phyloP scores from a whole-genome alignment of 2,113 vertebrate genomes.

The Pteruthius melanotis region DNA sequence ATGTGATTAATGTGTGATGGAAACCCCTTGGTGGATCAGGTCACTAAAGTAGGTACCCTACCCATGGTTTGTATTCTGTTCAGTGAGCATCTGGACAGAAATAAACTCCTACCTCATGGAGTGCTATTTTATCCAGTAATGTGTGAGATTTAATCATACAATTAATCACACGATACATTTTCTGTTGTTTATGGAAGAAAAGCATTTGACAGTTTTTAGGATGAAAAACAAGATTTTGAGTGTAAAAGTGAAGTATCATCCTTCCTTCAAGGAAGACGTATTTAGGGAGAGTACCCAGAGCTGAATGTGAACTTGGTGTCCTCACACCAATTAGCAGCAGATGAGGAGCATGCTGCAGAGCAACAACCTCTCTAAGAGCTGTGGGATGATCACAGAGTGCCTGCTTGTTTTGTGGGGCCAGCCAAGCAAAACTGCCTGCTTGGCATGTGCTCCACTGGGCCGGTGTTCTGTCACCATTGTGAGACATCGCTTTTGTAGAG shows the following conservation, averaged over 20 bases:
- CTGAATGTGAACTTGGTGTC: neutral
- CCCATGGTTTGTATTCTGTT: neutral
- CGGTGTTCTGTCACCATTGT: neutral
- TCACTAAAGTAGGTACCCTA: neutral
- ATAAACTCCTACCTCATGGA: neutral
- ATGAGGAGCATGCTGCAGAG: neutral
- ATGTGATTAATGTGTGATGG: neutral
- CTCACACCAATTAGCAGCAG: neutral
- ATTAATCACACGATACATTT: neutral
- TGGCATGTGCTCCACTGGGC: neutral
- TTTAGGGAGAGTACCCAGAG: neutral
- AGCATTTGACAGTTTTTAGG: neutral
- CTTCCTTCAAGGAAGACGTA: neutral
- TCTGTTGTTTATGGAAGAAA: neutral
- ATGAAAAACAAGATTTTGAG: neutral
- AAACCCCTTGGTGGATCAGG: neutral
- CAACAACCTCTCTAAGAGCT: neutral
- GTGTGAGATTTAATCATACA: neutral
- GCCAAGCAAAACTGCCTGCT: neutral
- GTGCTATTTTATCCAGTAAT: neutral
- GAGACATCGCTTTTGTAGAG: neutral
- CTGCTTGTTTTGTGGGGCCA: neutral
- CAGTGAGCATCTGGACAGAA: neutral
- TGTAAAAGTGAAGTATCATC: neutral
- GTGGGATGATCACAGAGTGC: neutral